Base-by-base conservation (phyloP, 2,888 invertebrate genomes). In the Ennomos erosarius region DNA sequence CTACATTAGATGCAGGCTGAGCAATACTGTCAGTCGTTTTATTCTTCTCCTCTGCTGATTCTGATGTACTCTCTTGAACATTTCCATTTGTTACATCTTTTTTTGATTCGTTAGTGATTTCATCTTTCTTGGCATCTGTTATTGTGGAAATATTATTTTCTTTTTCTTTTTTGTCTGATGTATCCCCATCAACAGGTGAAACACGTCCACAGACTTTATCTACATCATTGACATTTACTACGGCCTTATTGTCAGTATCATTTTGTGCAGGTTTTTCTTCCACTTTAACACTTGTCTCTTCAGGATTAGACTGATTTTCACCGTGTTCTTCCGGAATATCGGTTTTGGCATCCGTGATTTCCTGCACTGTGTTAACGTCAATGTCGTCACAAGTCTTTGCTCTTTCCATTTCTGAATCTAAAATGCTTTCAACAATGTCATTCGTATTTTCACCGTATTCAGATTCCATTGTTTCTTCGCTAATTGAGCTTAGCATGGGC, bases 401-500 rank as follows among this genome's bases (percentile, higher is more conserved):
- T 78, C 85, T 84, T 73, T 88, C 88, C 65, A 83, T 69, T 78
- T 90, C 91, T 1, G 82, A 72, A 59, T 90, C 90, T 60, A 90
- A 73, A 75, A 90, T 88, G 69, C 84, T 79, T 45, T 91, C 90
- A 39, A 90, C 88, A 57, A 88, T 87, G 63, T 89, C 88, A 68
- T 81, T 88, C 4, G 88, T 67, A 68, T 55, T 55, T 44, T 90
- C 88, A 48, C 70, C 71, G 69, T 85, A 88, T 57, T 88, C 89
- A 9, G 82, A 80, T 71, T 89, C 88, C 81, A 88, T 85, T 0
- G 79, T 75, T 70, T 90, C 90, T 73, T 90, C 90, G 10, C 81
- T 74, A 63, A 89, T 90, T 10, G 87, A 74, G 59, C 85, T 85
- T 8, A 89, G 76, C 65, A 88, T 64, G 2, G 89, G 85, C 69